Percentiles rank a stretch among this genome's conserved stretches.
Conservation (phyloP, 2,888 invertebrate genomes). For the Asteroscopus sphinx region DNA sequence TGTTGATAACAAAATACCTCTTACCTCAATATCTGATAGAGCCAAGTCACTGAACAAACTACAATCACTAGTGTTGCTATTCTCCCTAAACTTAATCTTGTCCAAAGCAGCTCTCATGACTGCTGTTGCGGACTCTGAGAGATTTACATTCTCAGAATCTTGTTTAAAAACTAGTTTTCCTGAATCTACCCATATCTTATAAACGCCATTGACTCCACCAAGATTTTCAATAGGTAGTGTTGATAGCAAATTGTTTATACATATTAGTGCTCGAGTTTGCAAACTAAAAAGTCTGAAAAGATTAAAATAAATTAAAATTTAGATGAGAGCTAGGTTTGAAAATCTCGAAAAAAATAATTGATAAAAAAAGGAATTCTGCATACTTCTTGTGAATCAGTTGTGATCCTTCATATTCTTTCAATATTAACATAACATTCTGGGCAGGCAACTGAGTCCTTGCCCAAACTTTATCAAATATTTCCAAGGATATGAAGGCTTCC, state of each 20-base stretch:
- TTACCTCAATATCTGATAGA: constrained; percentile 89
- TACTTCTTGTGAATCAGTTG: constrained; percentile 86
- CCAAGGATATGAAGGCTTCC: constrained; percentile 90
- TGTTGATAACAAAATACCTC: too few relatives aligned
- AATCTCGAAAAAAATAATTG: neutral
- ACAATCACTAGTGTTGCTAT: constrained; percentile 69
- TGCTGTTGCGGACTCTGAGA: constrained; percentile 93
- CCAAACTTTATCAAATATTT: constrained; percentile 91
- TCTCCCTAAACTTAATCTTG: constrained; percentile 89
- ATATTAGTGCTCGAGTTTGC: constrained; percentile 91
- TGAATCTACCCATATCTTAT: constrained; percentile 92
- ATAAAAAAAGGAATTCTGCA: constrained; percentile 29
- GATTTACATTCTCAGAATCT: constrained; percentile 82
- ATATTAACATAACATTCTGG: constrained; percentile 87
- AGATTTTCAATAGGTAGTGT: constrained; percentile 90
- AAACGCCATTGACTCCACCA: constrained; percentile 91
- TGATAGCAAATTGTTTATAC: constrained; percentile 92
- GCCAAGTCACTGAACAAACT: constrained; percentile 89
- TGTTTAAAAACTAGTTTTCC: constrained; percentile 91
- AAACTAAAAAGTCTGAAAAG: constrained; percentile 86
- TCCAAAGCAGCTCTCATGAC: constrained; percentile 93
- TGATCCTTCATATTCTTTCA: constrained; percentile 87
- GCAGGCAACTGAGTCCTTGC: constrained; percentile 87
- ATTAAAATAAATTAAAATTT: constrained; percentile 6
- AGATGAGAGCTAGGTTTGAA: neutral